Percentiles rank a stretch among this genome's conserved stretches.
phyloP scores from a whole-genome alignment of 2,888 invertebrate species.

The Sisyra terminalis region DNA sequence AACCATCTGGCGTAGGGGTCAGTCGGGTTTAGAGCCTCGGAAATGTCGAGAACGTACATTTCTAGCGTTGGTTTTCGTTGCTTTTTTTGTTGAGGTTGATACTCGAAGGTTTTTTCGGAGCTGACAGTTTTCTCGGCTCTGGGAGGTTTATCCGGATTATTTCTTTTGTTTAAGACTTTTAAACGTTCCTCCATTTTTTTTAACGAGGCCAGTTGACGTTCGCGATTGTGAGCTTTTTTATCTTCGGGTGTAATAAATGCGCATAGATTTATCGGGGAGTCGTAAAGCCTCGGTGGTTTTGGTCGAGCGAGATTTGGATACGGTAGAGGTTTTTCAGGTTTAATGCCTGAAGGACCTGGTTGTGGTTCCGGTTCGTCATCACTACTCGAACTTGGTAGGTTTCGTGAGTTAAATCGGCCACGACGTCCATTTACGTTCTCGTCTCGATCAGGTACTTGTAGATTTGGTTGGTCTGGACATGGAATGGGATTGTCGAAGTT shows the following conservation, averaged over 20 bases:
- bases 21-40: constrained; percentile 44
- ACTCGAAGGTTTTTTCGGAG: constrained; percentile 16
- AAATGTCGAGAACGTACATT: constrained; percentile 75
- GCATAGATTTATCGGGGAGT: constrained; percentile 15
- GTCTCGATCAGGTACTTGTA: constrained; percentile 41
- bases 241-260: constrained; percentile 14
- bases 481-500: too few relatives aligned
- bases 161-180: constrained; percentile 23
- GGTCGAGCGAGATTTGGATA: constrained; percentile 13
- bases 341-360: constrained; percentile 7
- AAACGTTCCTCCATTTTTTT: constrained; percentile 46
- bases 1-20: constrained; percentile 54
- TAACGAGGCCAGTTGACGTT: constrained; percentile 43
- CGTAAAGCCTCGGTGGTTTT: constrained; percentile 9
- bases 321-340: constrained; percentile 15
- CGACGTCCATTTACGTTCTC: constrained; percentile 57
- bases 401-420: constrained; percentile 30
- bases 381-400: constrained; percentile 1
- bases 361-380: constrained; percentile 10
- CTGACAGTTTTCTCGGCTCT: constrained; percentile 25
- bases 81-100: constrained; percentile 33
- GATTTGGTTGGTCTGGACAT: constrained; percentile 23
- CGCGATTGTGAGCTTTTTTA: constrained; percentile 27
- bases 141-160: constrained; percentile 25
- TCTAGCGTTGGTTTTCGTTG: constrained; percentile 52